These are phyloP conservation scores for Leucoptera coffeella DNA, from an alignment of 2,888 invertebrate species.

Conservation along the genomic window DNA sequence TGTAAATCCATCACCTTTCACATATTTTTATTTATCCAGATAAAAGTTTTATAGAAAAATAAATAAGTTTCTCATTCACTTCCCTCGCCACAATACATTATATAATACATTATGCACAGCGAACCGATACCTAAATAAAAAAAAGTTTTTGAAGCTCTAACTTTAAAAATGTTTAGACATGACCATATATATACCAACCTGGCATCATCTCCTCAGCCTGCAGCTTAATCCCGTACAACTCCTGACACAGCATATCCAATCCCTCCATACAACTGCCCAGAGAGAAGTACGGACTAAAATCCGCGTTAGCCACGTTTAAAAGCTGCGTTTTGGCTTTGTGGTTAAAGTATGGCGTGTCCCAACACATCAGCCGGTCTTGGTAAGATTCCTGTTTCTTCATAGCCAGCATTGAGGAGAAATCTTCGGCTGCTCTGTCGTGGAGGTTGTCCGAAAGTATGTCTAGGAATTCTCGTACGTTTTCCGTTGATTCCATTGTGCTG, in stretches of 20 bases:
- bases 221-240: constrained; percentile 76
- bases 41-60: no score
- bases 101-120: no score
- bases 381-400: constrained; percentile 58
- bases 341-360: constrained; percentile 88
- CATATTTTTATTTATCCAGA: no score
- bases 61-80: no score
- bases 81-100: no score
- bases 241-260: constrained; percentile 78
- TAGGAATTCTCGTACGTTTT: constrained; percentile 74
- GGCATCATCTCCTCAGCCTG: constrained; percentile 64
- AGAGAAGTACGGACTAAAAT: constrained; percentile 82
- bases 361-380: constrained; percentile 46
- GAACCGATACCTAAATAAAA: no score
- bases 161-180: no score
- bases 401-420: constrained; percentile 68
- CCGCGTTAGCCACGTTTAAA: constrained; percentile 62
- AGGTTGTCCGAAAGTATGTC: constrained; percentile 68
- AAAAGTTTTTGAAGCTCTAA: no score
- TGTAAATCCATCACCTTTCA: no score
- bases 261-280: constrained; percentile 97
- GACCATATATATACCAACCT: constrained; percentile 40
- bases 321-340: constrained; percentile 66
- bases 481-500: constrained; percentile 78
- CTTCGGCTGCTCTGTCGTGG: constrained; percentile 61